Conservation (phyloP, 2,888 invertebrate genomes). For the Melieria picta region DNA sequence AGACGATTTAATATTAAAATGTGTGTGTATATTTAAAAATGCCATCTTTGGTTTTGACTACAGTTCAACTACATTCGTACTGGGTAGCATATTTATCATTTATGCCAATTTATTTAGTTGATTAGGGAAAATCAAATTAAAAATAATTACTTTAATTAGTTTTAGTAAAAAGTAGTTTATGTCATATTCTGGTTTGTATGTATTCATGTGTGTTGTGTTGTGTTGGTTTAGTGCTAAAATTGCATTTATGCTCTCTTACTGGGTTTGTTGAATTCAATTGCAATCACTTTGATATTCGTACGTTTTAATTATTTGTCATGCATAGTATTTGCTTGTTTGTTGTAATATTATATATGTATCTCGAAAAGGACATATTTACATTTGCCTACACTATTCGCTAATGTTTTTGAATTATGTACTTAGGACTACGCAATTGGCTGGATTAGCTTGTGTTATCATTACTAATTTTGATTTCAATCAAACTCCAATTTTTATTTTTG, state of each 20-base stretch:
- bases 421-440: conserved; percentile 25
- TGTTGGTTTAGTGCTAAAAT: not conserved
- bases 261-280: not conserved
- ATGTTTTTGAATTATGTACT: conserved; percentile 4
- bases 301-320: conserved; percentile 19
- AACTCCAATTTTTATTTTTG: not conserved
- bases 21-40: conserved; percentile 35
- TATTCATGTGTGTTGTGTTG: not conserved
- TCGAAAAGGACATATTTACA: not conserved
- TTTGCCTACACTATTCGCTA: not conserved
- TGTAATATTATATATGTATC: not conserved
- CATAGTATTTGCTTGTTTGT: not conserved
- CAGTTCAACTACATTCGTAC: conserved; percentile 15
- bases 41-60: conserved; percentile 41
- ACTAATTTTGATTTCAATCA: not conserved
- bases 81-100: too few species aligned
- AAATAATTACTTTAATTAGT: too few species aligned
- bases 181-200: not conserved
- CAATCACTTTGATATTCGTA: too few species aligned
- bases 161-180: too few species aligned
- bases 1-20: conserved; percentile 18
- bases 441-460: not conserved
- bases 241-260: conserved; percentile 12
- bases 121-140: too few species aligned
- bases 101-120: too few species aligned